Evolutionary conservation across 53 echinoderm and acorn worm species (phyloP).

Genomic region (Mesocentrotus franciscanus): DNA sequence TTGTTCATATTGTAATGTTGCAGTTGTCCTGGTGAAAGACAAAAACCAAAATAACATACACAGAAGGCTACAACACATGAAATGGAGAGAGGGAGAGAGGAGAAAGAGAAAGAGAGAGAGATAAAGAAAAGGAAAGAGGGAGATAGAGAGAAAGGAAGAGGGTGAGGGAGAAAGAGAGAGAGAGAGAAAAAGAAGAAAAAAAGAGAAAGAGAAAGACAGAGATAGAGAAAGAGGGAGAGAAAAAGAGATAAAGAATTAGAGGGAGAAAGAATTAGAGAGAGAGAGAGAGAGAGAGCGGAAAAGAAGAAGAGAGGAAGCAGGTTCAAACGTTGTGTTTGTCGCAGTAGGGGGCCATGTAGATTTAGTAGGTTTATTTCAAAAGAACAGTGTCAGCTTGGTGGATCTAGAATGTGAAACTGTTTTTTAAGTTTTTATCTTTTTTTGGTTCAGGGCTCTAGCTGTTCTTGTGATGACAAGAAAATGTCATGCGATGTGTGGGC

Average conservation of each 20-base stretch:
- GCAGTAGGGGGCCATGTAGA: neutral
- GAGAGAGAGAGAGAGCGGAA: neutral
- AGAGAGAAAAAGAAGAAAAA: no score
- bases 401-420: neutral
- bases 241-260: neutral
- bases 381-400: neutral
- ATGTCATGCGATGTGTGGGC: neutral
- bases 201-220: no score
- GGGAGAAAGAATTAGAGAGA: neutral
- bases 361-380: neutral
- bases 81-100: no score
- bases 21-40: no score
- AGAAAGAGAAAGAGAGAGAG: no score
- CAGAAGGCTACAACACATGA: no score
- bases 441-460: neutral
- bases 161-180: no score
- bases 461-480: neutral
- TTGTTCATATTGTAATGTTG: no score
- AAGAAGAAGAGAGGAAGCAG: neutral
- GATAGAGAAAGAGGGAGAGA: neutral
- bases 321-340: neutral
- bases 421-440: no score
- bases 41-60: no score
- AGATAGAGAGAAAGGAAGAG: no score
- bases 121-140: no score